Evolutionary conservation across 1,140 invertebrate genomes (phyloP).

Genomic region (Chionoecetes opilio): DNA sequence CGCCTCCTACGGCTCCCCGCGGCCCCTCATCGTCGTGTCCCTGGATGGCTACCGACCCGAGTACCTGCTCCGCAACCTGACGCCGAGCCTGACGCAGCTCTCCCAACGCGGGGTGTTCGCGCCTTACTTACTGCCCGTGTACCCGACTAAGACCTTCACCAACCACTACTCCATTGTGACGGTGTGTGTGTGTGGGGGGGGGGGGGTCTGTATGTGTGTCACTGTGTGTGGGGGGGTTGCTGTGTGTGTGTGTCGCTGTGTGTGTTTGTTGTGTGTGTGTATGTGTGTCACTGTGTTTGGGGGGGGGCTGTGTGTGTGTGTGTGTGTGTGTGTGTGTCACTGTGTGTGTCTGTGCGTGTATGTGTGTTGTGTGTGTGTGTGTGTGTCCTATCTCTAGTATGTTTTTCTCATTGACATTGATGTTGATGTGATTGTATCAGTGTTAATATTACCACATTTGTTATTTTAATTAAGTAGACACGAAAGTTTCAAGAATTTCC

Average conservation of each 20-base stretch:
- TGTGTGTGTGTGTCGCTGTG: neutral
- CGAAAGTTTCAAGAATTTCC: neutral
- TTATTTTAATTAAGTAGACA: neutral
- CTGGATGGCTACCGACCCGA: slow-evolving; percentile 90
- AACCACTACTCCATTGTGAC: slow-evolving; percentile 92
- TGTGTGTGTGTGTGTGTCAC: neutral
- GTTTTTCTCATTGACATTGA: too few species aligned
- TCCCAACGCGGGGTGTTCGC: slow-evolving; percentile 86
- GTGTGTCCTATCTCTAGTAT: too few species aligned
- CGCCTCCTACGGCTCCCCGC: slow-evolving; percentile 46
- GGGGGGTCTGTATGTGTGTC: neutral
- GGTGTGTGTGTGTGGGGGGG: neutral
- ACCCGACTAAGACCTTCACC: slow-evolving; percentile 91
- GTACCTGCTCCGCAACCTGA: slow-evolving; percentile 87
- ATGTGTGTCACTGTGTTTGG: too few species aligned
- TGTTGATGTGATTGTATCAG: too few species aligned
- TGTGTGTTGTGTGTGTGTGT: too few species aligned
- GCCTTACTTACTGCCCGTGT: slow-evolving; percentile 88
- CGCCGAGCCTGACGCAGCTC: slow-evolving; percentile 85
- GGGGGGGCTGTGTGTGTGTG: too few species aligned
- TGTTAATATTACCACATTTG: neutral
- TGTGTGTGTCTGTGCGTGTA: too few species aligned
- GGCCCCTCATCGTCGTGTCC: slow-evolving; percentile 87
- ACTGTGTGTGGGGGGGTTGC: too few species aligned
- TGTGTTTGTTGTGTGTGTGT: neutral